Conservation (phyloP, 2,113 vertebrate genomes). For the Pterocles orientalis region DNA sequence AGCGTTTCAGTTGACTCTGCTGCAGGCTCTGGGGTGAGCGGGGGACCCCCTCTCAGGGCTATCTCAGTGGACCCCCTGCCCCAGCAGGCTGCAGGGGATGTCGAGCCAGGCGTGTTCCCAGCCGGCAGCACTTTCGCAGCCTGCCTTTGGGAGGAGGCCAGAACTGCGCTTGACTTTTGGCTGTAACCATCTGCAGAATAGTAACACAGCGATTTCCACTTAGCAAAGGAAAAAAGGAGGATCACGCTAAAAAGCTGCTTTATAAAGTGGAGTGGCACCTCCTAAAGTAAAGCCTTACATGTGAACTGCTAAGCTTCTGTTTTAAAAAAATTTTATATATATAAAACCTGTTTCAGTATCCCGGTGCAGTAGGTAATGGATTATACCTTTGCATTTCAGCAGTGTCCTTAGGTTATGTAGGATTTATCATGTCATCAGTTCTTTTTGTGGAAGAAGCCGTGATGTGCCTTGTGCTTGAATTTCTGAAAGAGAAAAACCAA, state of each 20-base stretch:
- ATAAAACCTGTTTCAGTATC: background rate
- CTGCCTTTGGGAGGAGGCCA: background rate
- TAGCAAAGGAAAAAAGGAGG: background rate
- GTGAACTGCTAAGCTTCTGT: background rate
- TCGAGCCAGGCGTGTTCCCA: accelerated
- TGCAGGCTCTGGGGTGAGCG: background rate
- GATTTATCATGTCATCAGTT: background rate
- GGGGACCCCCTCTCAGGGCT: background rate
- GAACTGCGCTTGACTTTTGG: background rate
- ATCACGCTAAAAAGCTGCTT: background rate
- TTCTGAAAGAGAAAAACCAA: background rate
- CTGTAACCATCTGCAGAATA: background rate
- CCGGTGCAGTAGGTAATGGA: background rate
- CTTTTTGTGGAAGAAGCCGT: background rate
- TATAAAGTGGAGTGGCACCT: background rate
- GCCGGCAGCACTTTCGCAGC: accelerated
- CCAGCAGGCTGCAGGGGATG: background rate
- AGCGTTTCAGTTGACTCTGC: background rate
- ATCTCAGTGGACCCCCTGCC: background rate
- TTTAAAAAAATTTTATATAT: background rate
- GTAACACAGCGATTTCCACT: slow-evolving; percentile 30
- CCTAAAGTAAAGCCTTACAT: slow-evolving; percentile 14
- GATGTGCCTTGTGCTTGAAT: background rate
- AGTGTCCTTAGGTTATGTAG: background rate
- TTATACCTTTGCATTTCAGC: background rate